These are phyloP conservation scores for Helogale parvula DNA, from an alignment of 2,113 vertebrate genomes.

Conservation along the genomic window DNA sequence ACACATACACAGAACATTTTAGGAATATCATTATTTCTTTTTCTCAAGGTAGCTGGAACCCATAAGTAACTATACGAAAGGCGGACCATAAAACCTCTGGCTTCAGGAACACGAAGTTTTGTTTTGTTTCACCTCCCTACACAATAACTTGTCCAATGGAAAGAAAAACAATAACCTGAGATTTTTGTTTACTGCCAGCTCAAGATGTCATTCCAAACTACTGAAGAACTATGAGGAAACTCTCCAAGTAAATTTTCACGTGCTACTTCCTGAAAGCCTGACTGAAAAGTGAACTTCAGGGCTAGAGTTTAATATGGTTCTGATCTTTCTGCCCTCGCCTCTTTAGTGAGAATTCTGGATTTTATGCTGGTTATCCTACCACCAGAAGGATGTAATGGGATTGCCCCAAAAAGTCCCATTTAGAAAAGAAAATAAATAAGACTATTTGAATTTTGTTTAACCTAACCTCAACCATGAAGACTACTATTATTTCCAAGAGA, in stretches of 20 bases:
- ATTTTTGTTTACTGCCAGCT: slow-evolving; percentile 79
- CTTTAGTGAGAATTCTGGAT: slow-evolving; percentile 33
- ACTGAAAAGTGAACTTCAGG: slow-evolving; percentile 76
- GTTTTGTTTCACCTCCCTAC: slow-evolving; percentile 66
- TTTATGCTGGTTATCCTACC: slow-evolving; percentile 69
- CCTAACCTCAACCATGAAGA: neutral
- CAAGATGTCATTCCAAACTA: slow-evolving; percentile 81
- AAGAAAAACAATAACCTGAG: slow-evolving; percentile 17
- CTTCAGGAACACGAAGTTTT: slow-evolving; percentile 71
- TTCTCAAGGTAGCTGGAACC: neutral
- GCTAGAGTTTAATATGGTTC: slow-evolving; percentile 70
- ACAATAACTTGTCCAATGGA: slow-evolving; percentile 70
- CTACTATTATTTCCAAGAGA: neutral
- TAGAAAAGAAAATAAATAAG: slow-evolving; percentile 26
- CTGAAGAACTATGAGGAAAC: slow-evolving; percentile 78
- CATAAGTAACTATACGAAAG: neutral
- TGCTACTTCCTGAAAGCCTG: slow-evolving; percentile 81
- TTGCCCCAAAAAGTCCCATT: slow-evolving; percentile 4
- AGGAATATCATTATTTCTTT: neutral
- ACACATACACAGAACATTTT: neutral
- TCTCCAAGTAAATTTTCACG: slow-evolving; percentile 68
- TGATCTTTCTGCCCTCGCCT: slow-evolving; percentile 65
- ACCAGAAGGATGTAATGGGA: neutral
- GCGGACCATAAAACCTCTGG: slow-evolving; percentile 56
- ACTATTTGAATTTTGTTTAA: neutral